Evolutionary conservation across 2,888 invertebrate species (phyloP).

Genomic region (Mythimna albipuncta): DNA sequence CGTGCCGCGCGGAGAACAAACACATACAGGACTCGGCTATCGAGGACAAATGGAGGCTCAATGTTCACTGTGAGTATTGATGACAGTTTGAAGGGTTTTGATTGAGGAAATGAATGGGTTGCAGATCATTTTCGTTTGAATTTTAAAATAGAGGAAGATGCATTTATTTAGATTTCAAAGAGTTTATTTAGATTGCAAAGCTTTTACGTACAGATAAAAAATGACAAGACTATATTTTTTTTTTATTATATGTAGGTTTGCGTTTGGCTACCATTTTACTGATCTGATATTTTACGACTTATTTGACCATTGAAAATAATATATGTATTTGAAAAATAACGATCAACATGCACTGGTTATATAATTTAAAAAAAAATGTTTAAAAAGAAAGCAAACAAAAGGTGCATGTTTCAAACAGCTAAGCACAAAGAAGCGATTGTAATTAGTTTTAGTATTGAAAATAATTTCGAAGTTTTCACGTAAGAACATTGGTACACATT

Average conservation of each 20-base stretch:
- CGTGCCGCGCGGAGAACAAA: conserved; percentile 97
- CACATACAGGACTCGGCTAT: conserved; percentile 95
- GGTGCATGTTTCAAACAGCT: too few relatives aligned
- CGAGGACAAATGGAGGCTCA: conserved; percentile 96
- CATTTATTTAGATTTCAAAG: not conserved
- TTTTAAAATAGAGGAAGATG: not conserved
- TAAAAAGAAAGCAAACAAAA: accelerated
- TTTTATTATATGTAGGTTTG: too few relatives aligned
- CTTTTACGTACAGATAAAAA: too few relatives aligned
- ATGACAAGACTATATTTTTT: too few relatives aligned
- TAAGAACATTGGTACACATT: not conserved
- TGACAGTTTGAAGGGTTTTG: conserved; percentile 33
- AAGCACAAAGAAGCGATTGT: not conserved
- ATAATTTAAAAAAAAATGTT: not conserved
- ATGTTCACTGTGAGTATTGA: conserved; percentile 95
- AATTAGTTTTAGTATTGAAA: not conserved
- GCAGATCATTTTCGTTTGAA: conserved; percentile 2
- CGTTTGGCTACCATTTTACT: too few relatives aligned
- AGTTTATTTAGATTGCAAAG: too few relatives aligned
- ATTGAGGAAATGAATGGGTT: conserved; percentile 37
- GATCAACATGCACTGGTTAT: too few relatives aligned
- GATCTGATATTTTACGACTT: too few relatives aligned
- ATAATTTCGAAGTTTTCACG: conserved; percentile 7
- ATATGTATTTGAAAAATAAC: too few relatives aligned
- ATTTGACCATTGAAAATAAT: too few relatives aligned